Base-by-base conservation (phyloP, 2,888 invertebrate species). In the Pollenia angustigena region DNA sequence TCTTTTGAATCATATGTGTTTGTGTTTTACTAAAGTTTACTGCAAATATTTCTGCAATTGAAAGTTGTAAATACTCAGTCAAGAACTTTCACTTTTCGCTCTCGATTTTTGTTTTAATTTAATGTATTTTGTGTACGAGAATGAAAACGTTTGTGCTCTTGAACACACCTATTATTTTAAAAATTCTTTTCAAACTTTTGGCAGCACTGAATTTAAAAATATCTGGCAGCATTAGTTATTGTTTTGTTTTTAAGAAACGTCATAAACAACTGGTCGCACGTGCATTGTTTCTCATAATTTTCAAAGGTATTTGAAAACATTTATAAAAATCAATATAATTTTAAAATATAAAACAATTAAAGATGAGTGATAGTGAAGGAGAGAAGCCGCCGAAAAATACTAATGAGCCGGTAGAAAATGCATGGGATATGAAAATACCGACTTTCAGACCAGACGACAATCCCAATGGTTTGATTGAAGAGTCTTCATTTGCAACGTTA, bases 401-500 rank as follows among this genome's bases (percentile, higher is more conserved):
- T 0, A 92, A 91, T 2, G 95, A 95, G 4, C 96, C 96, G 0
- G 95, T 98, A 32, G 97, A 97, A 66, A 96, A 98, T 94, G 98
- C 98, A 0, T 98, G 98, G 98, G 94, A 95, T 6, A 93, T 98
- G 94, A 96, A 97, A 95, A 95, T 98, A 88, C 98, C 98, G 0
- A 95, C 96, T 90, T 99, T 99, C 91, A 97, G 96, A 81, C 96
- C 96, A 46, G 96, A 97, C 90, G 97, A 99, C 92, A 99, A 98
- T 94, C 97, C 97, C 81, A 95, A 97, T 94, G 93, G 93, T 7
- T 94, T 99, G 66, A 91, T 98, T 10, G 97, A 97, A 92, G 99
- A 99, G 94, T 99, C 98, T 92, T 97, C 98, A 8, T 99, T 99
- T 94, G 98, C 99, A 0, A 98, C 98, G 1, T 94, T 99, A 16